Percentiles rank a stretch among this genome's conserved stretches.
These are phyloP conservation scores for Cataglyphis livida DNA, from an alignment of 2,888 invertebrate genomes.

Conservation along the genomic window DNA sequence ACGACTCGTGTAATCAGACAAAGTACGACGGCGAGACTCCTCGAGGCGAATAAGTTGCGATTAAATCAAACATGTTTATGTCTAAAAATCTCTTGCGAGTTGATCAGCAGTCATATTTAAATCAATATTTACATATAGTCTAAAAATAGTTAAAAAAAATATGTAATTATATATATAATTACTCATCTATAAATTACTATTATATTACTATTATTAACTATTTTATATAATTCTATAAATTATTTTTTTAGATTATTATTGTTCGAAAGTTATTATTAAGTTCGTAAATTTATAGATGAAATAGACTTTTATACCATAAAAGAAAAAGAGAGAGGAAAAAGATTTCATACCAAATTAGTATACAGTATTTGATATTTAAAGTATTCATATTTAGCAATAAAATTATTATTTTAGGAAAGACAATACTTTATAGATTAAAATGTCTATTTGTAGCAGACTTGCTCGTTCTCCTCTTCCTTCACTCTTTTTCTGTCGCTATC, in stretches of 20 bases:
- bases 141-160: neutral
- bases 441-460: constrained; percentile 23
- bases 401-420: constrained; percentile 1
- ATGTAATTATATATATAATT: neutral
- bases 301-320: neutral
- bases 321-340: neutral
- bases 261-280: neutral
- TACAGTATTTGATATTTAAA: neutral
- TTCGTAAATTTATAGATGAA: neutral
- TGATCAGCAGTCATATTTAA: constrained; percentile 1
- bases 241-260: neutral
- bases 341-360: neutral
- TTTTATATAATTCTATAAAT: neutral
- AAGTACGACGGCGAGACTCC: constrained; percentile 9
- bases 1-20: constrained; percentile 25
- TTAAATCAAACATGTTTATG: constrained; percentile 35
- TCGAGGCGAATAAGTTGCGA: constrained; percentile 41
- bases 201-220: neutral
- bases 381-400: neutral
- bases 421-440: constrained; percentile 1
- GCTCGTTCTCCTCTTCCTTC: neutral
- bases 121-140: constrained; percentile 19
- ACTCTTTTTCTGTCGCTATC: constrained; percentile 35
- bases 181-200: neutral
- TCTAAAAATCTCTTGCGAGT: constrained; percentile 15